phyloP scores from a whole-genome alignment of 2,888 invertebrate species.

The Lagria hirta region DNA sequence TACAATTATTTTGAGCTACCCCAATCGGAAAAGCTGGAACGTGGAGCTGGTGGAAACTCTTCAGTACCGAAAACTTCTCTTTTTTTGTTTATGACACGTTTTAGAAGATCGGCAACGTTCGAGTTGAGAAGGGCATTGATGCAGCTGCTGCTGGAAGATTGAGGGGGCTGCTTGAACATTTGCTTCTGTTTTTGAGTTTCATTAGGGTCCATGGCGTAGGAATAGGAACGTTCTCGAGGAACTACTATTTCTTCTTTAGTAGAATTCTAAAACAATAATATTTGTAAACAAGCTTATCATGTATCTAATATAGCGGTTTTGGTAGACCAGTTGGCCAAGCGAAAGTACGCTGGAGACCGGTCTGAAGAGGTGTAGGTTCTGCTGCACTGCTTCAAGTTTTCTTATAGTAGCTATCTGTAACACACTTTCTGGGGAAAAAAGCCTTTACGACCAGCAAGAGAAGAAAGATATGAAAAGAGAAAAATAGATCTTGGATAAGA shows the following conservation, averaged over 20 bases:
- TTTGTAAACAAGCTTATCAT: not conserved
- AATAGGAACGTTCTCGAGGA: slow-evolving; percentile 46
- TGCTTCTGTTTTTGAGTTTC: slow-evolving; percentile 46
- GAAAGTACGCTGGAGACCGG: too few relatives aligned
- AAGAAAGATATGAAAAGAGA: too few relatives aligned
- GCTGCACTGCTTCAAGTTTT: too few relatives aligned
- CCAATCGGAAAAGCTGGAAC: slow-evolving; percentile 52
- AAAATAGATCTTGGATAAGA: too few relatives aligned
- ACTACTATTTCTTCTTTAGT: slow-evolving; percentile 40
- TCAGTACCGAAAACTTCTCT: slow-evolving; percentile 44
- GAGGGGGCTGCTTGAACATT: slow-evolving; percentile 38
- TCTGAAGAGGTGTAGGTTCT: too few relatives aligned
- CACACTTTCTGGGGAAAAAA: too few relatives aligned
- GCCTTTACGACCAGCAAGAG: too few relatives aligned
- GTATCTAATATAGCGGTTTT: not conserved
- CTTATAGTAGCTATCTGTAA: too few relatives aligned
- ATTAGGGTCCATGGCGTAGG: slow-evolving; percentile 44
- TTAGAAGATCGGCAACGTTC: slow-evolving; percentile 52
- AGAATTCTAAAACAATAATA: slow-evolving; percentile 44
- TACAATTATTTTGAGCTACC: slow-evolving; percentile 18
- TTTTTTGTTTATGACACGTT: slow-evolving; percentile 50
- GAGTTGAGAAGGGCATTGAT: slow-evolving; percentile 51
- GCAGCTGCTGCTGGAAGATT: slow-evolving; percentile 50
- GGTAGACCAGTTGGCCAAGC: too few relatives aligned
- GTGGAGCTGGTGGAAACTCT: slow-evolving; percentile 35